phyloP scores from a whole-genome alignment of 2,888 invertebrate species.

The Acleris sparsana region DNA sequence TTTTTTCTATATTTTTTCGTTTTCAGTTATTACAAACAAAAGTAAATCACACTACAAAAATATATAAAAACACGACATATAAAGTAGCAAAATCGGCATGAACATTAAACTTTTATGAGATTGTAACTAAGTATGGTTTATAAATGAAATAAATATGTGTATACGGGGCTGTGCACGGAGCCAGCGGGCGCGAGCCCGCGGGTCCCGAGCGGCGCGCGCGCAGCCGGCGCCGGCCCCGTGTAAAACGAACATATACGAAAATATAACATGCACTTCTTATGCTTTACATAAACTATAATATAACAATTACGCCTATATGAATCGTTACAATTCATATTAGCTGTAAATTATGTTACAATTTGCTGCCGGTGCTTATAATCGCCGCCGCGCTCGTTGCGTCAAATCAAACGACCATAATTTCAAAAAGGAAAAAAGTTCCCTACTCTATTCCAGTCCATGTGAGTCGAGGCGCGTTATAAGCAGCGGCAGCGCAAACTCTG shows the following conservation, averaged over 20 bases:
- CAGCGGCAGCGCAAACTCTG: constrained; percentile 44
- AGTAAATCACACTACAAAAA: constrained; percentile 79
- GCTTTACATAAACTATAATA: constrained; percentile 80
- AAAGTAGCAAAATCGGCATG: constrained; percentile 71
- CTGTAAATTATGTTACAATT: constrained; percentile 74
- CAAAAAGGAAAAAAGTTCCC: constrained; percentile 10
- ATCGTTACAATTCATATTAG: constrained; percentile 69
- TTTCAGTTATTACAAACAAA: constrained; percentile 78
- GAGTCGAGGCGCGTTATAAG: constrained; percentile 26
- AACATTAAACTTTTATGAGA: constrained; percentile 65
- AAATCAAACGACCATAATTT: constrained; percentile 9
- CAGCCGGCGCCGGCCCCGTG: constrained; percentile 24
- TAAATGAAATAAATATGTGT: constrained; percentile 67
- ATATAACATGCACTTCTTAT: constrained; percentile 81
- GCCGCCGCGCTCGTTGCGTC: constrained; percentile 9
- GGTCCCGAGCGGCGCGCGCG: too few relatives aligned
- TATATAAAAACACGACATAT: constrained; percentile 77
- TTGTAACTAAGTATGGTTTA: constrained; percentile 71
- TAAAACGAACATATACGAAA: constrained; percentile 73
- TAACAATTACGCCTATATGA: constrained; percentile 79
- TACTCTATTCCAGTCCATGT: constrained; percentile 12
- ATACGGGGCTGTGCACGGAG: constrained; percentile 49
- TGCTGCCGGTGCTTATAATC: constrained; percentile 31
- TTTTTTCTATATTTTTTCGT: constrained; percentile 67
- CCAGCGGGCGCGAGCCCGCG: constrained; percentile 36